phyloP scores from a whole-genome alignment of 2,797 vertebrate species.

The Rhyacichthys aspro region DNA sequence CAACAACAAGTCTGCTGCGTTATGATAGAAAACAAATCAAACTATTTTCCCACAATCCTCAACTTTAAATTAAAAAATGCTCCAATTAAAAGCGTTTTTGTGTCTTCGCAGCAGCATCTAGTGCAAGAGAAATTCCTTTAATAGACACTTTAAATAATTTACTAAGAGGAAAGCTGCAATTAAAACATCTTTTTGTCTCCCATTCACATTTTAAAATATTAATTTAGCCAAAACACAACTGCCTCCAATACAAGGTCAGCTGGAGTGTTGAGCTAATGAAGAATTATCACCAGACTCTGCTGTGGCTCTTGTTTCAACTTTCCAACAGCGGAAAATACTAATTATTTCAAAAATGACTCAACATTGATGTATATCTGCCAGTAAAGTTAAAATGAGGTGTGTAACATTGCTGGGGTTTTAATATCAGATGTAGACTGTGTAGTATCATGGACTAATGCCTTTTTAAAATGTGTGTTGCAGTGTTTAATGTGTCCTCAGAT shows the following conservation, averaged over 20 bases:
- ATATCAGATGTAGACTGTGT: too few relatives aligned
- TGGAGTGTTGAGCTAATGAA: neutral
- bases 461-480: too few relatives aligned
- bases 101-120: neutral
- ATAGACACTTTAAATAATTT: slow-evolving; percentile 7
- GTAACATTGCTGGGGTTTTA: too few relatives aligned
- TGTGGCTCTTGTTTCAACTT: neutral
- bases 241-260: neutral
- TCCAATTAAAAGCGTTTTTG: slow-evolving; percentile 1
- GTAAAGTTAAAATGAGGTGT: too few relatives aligned
- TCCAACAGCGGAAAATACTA: too few relatives aligned
- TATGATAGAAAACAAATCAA: neutral
- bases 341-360: too few relatives aligned
- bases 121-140: neutral
- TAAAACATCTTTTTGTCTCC: slow-evolving; percentile 3
- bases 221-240: slow-evolving; percentile 1
- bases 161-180: neutral
- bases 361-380: too few relatives aligned
- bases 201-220: slow-evolving; percentile 14
- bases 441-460: too few relatives aligned
- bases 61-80: neutral
- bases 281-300: slow-evolving; percentile 1
- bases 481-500: too few relatives aligned
- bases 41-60: neutral
- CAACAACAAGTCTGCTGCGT: too few relatives aligned